Base-by-base conservation (phyloP, 2,797 vertebrate genomes). In the Phaenicophaeus curvirostris region DNA sequence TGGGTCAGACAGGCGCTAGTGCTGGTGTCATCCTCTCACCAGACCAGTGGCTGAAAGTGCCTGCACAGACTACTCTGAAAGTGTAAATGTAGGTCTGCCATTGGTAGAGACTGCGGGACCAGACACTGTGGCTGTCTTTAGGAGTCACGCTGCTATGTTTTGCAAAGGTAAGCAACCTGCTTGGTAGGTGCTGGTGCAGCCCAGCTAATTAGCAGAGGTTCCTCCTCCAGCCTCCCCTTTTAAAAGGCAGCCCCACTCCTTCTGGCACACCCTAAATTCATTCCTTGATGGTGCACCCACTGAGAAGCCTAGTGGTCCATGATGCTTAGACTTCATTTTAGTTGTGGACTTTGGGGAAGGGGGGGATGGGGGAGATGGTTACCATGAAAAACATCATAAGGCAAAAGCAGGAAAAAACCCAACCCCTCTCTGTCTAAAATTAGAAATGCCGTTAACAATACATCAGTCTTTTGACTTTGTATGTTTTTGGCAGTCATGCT, bases 401-500 rank as follows among this genome's bases (percentile, higher is more conserved):
- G 37, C 42, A 72, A 78, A 86, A 54, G 28, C 16, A n/a, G 44
- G 13, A 41, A 72, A 68, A 39, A 78, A 33, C 4, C 13, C 30
- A 8, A n/a, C 3, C 11, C 5, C 16, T 27, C 16, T 31, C 17
- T 44, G 28, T 93, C 81, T 96, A 93, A 96, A 96, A 93, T 93
- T 93, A 94, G 86, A 96, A 82, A 53, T 91, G 94, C 79, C 4
- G 1, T 85, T 93, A 95, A 81, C 87, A 94, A 95, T 95, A 73
- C 50, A 85, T 84, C 87, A 95, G 76, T 72, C 91, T 96, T 81
- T 66, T 16, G 50, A 94, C 74, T 96, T 80, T 13, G 39, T 69
- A 31, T 63, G 53, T 63, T 91, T 95, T 90, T 97, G 96, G 94
- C 94, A 93, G 68, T 90, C 20, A 1, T 42, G 75, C 89, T 93